Evolutionary conservation across 2,888 invertebrate species (phyloP), one percentile per base, ranked within the genome.

Genomic region (Drosophila hamatofila): DNA sequence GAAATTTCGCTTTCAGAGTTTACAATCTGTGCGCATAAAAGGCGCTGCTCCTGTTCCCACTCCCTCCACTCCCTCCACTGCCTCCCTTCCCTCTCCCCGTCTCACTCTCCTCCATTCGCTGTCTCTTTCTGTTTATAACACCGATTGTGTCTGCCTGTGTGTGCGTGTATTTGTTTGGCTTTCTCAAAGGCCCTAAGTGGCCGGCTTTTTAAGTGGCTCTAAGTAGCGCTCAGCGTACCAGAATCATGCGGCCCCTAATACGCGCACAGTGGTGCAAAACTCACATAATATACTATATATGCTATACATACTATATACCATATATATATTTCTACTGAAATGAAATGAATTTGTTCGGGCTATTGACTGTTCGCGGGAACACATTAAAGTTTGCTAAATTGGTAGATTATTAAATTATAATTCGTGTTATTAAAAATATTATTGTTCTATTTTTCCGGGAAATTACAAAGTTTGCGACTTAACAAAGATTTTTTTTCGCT

Each of bases 191-290:
- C 55, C 46, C 30, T 48, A 76, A 76, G 72, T 60, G 72, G 21
- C 68, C 49, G 55, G 44, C 41, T 25, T 55, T 58, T 72, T 58
- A 57, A 72, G 75, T 72, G 65, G 74, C 74, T 58, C 42, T 27
- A 67, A 72, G 54, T 51, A 60, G 44, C 74, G 16, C 68, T 57
- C 25, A 48, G 55, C 41, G 55, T 55, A 55, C 55, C 44, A 64
- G 21, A 56, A 42, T 55, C 58, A 48, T 48, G 37, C 23, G 60
- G 35, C 65, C 21, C 25, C 30, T 21, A 33, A 46, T 23, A 23
- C 58, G n/a, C 58, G 21, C 60, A 37, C 44, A 35, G 58, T 30
- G 30, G 70, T 37, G 18, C 27, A 23, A 21, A 52, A 14, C 7
- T 30, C 30, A 9, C 30, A 9, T 30, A n/a, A n/a, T n/a, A n/a